Evolutionary conservation across 2,797 vertebrate species (phyloP).

Genomic region (Neosalanx taihuensis): DNA sequence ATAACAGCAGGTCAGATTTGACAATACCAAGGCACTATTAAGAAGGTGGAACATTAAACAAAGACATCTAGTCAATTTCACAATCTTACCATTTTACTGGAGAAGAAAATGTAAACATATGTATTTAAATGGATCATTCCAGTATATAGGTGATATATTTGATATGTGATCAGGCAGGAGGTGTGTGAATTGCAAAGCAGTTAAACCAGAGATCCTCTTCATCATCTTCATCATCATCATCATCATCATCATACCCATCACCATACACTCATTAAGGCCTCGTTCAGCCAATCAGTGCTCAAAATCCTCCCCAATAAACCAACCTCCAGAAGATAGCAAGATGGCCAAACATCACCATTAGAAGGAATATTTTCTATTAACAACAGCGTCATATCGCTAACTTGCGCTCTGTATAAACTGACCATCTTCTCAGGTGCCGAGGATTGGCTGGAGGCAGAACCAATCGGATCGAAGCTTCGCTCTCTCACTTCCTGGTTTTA

Average conservation of each 20-base stretch:
- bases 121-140: background rate
- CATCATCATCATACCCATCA: background rate
- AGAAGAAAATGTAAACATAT: too few species aligned
- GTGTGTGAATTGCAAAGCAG: background rate
- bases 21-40: background rate
- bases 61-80: too few species aligned
- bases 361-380: too few species aligned
- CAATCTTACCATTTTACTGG: too few species aligned
- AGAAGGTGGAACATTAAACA: background rate
- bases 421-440: background rate
- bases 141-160: background rate
- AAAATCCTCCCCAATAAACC: background rate
- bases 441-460: too few species aligned
- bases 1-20: background rate
- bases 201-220: background rate
- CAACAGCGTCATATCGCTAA: too few species aligned
- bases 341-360: background rate
- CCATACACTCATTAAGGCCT: conserved; percentile 7
- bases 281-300: conserved; percentile 17
- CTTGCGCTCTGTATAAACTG: background rate
- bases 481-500: background rate
- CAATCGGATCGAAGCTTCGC: background rate
- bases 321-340: background rate
- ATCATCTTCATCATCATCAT: background rate
- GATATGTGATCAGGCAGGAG: background rate